Conservation (phyloP, 2,888 invertebrate genomes). For the Diachrysia chrysitis region DNA sequence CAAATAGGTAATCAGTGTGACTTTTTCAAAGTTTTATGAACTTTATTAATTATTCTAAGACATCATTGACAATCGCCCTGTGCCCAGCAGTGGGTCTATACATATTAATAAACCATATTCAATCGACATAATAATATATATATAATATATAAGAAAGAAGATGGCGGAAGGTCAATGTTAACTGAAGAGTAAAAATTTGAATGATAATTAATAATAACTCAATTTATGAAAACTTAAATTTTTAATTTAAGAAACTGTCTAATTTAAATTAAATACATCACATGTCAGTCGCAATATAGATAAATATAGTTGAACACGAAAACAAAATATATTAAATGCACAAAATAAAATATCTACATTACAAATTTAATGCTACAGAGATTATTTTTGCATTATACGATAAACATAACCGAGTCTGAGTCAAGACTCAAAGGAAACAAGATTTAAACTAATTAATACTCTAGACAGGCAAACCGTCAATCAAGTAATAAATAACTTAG, state of each 20-base stretch:
- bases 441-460: constrained; percentile 52
- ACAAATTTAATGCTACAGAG: constrained; percentile 59
- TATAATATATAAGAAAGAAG: too few relatives aligned
- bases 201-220: constrained; percentile 34
- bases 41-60: too few relatives aligned
- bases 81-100: too few relatives aligned
- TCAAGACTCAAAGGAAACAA: constrained; percentile 32
- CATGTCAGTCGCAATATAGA: constrained; percentile 69
- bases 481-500: constrained; percentile 62
- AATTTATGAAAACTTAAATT: constrained; percentile 55
- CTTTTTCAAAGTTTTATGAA: too few relatives aligned
- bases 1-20: too few relatives aligned
- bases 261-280: constrained; percentile 67
- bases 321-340: constrained; percentile 69
- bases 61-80: too few relatives aligned
- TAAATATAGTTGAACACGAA: constrained; percentile 65
- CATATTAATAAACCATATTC: too few relatives aligned
- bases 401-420: constrained; percentile 57
- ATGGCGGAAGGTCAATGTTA: too few relatives aligned
- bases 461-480: constrained; percentile 35
- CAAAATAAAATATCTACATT: constrained; percentile 68
- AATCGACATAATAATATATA: too few relatives aligned
- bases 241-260: constrained; percentile 62
- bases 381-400: constrained; percentile 62
- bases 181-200: too few relatives aligned